Percentiles rank a stretch among this genome's conserved stretches.
Conservation (phyloP, 1,140 invertebrate genomes). For the Branchinecta lynchi region DNA sequence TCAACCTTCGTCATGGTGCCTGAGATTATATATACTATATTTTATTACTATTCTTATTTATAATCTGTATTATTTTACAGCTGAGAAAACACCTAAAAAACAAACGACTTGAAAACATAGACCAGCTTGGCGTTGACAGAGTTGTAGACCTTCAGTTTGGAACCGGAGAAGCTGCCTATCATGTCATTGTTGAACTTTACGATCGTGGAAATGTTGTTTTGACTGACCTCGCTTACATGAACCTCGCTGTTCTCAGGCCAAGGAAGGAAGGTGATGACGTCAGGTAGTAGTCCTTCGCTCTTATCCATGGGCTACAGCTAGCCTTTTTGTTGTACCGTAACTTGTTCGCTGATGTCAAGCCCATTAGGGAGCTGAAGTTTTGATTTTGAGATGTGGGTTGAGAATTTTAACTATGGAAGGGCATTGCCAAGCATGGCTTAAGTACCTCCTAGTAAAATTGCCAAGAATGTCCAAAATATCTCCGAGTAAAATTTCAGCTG, state of each 20-base stretch:
- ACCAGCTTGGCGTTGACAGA: constrained; percentile 73
- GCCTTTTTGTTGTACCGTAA: no score
- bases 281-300: constrained; percentile 32
- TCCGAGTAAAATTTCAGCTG: no score
- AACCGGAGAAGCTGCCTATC: constrained; percentile 78
- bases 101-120: constrained; percentile 71
- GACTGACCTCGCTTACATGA: constrained; percentile 78
- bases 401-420: no score
- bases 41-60: neutral
- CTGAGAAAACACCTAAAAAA: constrained; percentile 93
- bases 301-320: no score
- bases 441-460: no score
- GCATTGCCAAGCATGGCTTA: no score
- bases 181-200: constrained; percentile 90
- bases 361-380: no score
- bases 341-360: no score
- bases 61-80: constrained; percentile 37
- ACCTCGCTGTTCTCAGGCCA: constrained; percentile 82
- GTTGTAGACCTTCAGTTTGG: constrained; percentile 90
- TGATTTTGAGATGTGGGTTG: no score
- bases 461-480: no score
- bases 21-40: neutral
- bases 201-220: constrained; percentile 92
- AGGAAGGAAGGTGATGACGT: constrained; percentile 86
- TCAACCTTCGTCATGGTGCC: no score